These are phyloP conservation scores for Sogatella furcifera DNA, from an alignment of 1,140 invertebrate species.

Conservation along the genomic window DNA sequence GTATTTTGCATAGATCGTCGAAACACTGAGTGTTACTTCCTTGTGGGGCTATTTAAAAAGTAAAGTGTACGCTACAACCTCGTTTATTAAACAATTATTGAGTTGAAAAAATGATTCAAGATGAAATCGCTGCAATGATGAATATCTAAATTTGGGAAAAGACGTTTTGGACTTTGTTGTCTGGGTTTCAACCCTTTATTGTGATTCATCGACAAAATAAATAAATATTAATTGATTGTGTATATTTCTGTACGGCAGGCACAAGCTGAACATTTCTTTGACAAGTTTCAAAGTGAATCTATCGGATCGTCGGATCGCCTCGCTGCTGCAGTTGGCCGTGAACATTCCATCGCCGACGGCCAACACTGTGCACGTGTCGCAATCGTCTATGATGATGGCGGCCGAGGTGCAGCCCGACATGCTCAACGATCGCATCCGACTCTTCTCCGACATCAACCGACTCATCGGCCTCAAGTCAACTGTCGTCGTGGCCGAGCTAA, in stretches of 20 bases:
- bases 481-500: slow-evolving; percentile 32
- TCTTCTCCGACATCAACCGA: slow-evolving; percentile 32
- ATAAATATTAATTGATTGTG: no score
- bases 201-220: no score
- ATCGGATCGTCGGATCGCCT: slow-evolving; percentile 57
- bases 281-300: slow-evolving; percentile 64
- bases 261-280: slow-evolving; percentile 64
- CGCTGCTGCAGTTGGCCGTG: slow-evolving; percentile 55
- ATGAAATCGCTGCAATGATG: no score
- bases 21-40: no score
- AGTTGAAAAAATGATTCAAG: no score
- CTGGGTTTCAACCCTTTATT: no score
- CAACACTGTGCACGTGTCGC: slow-evolving; percentile 22
- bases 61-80: no score
- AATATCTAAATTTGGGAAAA: no score
- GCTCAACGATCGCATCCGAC: slow-evolving; percentile 10
- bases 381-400: slow-evolving; percentile 9
- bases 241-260: slow-evolving; percentile 37
- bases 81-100: no score
- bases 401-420: slow-evolving; percentile 2
- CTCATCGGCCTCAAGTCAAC: slow-evolving; percentile 34
- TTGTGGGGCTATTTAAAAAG: no score
- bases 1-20: no score
- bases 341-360: slow-evolving; percentile 47
- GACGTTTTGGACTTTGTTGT: no score